These are phyloP conservation scores for Camponotus pennsylvanicus DNA, from an alignment of 1,140 invertebrate genomes.

Conservation along the genomic window DNA sequence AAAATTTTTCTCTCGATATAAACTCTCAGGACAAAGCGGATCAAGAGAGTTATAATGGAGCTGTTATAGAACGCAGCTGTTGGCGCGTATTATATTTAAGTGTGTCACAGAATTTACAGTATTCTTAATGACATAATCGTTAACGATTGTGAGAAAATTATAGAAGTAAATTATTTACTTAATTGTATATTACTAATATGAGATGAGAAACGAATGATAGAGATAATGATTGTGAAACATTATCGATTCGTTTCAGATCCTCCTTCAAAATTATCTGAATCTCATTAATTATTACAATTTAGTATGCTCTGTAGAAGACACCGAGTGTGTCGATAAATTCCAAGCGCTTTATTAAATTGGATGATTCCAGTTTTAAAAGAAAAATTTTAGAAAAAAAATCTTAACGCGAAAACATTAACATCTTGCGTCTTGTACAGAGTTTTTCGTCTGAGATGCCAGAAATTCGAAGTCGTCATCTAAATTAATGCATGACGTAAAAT, in stretches of 20 bases:
- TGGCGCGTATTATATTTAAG: neutral
- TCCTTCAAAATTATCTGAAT: neutral
- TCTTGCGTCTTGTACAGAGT: neutral
- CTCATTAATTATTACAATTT: conserved; percentile 14
- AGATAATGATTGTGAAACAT: neutral
- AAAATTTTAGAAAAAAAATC: neutral
- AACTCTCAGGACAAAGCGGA: neutral
- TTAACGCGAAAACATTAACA: neutral
- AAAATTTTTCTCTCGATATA: neutral
- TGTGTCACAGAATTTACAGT: neutral
- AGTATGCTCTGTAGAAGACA: no score
- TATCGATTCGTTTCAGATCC: neutral
- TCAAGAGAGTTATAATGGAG: no score
- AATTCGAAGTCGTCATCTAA: conserved; percentile 54
- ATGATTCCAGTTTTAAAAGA: neutral
- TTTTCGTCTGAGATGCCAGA: conserved; percentile 48
- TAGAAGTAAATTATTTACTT: neutral
- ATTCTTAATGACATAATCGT: neutral
- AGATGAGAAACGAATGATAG: neutral
- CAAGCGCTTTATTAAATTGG: neutral
- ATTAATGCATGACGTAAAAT: conserved; percentile 56
- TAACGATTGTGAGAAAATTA: neutral
- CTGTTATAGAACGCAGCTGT: neutral
- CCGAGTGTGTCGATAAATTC: neutral
- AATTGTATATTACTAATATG: neutral